Evolutionary conservation across 2,888 invertebrate species (phyloP).

Genomic region (Parasteatoda lunata): DNA sequence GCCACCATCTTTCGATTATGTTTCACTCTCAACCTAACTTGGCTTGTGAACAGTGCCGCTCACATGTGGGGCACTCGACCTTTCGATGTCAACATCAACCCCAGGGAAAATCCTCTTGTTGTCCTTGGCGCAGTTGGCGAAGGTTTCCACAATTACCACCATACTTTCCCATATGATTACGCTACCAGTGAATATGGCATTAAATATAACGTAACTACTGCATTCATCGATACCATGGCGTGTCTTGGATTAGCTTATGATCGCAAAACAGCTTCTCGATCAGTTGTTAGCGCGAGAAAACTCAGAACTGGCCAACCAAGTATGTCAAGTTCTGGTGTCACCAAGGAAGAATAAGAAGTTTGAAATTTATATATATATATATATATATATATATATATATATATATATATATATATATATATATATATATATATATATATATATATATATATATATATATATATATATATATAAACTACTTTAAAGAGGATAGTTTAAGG

Average conservation of each 20-base stretch:
- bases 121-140: slow-evolving; percentile 73
- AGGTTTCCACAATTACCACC: slow-evolving; percentile 74
- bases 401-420: too few relatives aligned
- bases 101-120: slow-evolving; percentile 74
- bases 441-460: too few relatives aligned
- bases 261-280: slow-evolving; percentile 72
- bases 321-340: too few relatives aligned
- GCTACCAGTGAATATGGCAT: slow-evolving; percentile 75
- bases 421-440: too few relatives aligned
- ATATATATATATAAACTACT: too few relatives aligned
- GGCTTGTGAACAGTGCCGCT: slow-evolving; percentile 94
- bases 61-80: slow-evolving; percentile 95
- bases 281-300: slow-evolving; percentile 72
- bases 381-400: too few relatives aligned
- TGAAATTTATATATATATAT: too few relatives aligned
- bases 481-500: too few relatives aligned
- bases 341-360: too few relatives aligned
- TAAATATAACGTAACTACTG: slow-evolving; percentile 74
- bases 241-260: slow-evolving; percentile 74
- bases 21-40: slow-evolving; percentile 90
- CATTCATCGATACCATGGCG: slow-evolving; percentile 75
- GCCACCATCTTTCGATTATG: slow-evolving; percentile 87
- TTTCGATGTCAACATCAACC: slow-evolving; percentile 84
- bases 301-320: slow-evolving; percentile 74
- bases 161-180: slow-evolving; percentile 76